Percentiles rank a stretch among this genome's conserved stretches.
phyloP scores from a whole-genome alignment of 2,888 invertebrate species.

The Callinectes sapidus region DNA sequence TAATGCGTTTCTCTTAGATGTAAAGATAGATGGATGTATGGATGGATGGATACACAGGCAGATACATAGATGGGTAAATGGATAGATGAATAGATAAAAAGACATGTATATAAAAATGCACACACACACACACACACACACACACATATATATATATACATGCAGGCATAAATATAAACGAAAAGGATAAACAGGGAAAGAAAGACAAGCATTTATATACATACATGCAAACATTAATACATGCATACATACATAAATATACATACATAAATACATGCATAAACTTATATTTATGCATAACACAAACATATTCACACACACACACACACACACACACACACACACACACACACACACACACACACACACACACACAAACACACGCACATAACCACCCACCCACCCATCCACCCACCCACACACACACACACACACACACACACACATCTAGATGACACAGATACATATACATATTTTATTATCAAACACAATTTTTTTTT shows the following conservation, averaged over 20 bases:
- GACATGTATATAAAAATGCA: background rate
- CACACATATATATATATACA: background rate
- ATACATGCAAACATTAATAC: too few relatives aligned
- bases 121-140: background rate
- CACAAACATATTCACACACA: too few relatives aligned
- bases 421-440: slow-evolving; percentile 8
- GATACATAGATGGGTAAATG: background rate
- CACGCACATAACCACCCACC: slow-evolving; percentile 1
- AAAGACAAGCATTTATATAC: too few relatives aligned
- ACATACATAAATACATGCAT: background rate
- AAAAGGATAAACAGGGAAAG: too few relatives aligned
- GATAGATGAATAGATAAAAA: background rate
- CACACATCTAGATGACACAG: background rate
- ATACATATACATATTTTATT: background rate
- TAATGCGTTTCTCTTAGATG: too few relatives aligned
- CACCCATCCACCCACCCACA: slow-evolving; percentile 19
- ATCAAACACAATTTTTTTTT: too few relatives aligned
- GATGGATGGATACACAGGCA: background rate
- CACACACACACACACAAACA: background rate
- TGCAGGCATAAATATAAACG: too few relatives aligned
- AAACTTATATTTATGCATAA: too few relatives aligned
- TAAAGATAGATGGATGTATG: background rate
- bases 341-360: too few relatives aligned
- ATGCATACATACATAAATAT: background rate
- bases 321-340: too few relatives aligned